phyloP scores from a whole-genome alignment of 2,113 vertebrate species.

The Eidolon helvum region DNA sequence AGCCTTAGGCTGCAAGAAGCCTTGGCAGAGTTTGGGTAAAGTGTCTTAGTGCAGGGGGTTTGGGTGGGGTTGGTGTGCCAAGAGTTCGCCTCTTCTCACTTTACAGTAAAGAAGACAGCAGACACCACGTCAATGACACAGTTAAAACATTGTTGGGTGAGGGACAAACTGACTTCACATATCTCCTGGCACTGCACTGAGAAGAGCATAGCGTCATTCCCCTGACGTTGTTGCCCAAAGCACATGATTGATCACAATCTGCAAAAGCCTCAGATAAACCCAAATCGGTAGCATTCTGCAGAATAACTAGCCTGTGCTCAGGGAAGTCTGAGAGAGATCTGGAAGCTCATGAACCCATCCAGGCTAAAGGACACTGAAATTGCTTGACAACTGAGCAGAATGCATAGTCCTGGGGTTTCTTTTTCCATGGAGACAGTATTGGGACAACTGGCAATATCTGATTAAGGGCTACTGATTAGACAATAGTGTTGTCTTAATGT shows the following conservation, averaged over 20 bases:
- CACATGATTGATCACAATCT: rapidly evolving
- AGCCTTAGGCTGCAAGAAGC: background rate
- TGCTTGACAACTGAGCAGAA: background rate
- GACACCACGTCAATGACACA: background rate
- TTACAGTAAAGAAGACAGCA: background rate
- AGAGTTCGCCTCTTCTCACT: background rate
- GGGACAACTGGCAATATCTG: background rate
- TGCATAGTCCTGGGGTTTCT: background rate
- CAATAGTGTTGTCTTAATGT: background rate
- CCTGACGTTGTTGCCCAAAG: background rate
- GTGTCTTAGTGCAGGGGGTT: background rate
- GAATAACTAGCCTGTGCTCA: background rate
- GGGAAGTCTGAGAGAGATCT: background rate
- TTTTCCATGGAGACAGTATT: background rate
- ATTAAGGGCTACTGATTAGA: background rate
- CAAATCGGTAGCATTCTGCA: no score
- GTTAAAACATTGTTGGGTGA: background rate
- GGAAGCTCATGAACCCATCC: background rate
- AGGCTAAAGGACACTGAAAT: background rate
- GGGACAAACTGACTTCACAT: no score
- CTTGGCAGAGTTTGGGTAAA: background rate
- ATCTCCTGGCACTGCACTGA: background rate
- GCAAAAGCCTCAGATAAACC: background rate
- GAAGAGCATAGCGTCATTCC: background rate
- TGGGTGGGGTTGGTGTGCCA: no score